Evolutionary conservation across 2,888 invertebrate species (phyloP), one percentile per base, ranked within the genome.

Genomic region (Anagyrus pseudococci): DNA sequence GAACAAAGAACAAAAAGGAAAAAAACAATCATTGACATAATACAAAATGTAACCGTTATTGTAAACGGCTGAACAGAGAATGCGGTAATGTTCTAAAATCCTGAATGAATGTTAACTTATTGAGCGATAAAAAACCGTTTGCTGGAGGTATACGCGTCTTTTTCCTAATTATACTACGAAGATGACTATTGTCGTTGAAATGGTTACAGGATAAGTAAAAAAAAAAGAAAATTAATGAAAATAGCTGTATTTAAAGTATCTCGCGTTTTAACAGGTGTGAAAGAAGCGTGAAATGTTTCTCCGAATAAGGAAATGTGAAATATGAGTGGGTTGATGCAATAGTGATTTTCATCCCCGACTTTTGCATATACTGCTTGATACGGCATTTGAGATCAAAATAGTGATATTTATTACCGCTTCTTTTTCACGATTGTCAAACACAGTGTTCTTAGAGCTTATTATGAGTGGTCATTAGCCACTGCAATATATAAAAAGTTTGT

Each of bases 291-390:
- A 70, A 72, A 70, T 71, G 67, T 71, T 73, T 70, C 67, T 70
- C 66, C 67, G 60, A 59, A 57, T 60, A 64, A 62, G 50, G 56
- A 64, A 64, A 70, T 66, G 62, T 47, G 61, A 69, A 64, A 68
- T 62, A 62, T 70, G 66, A 57, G 55, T 69, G 76, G 77, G 70
- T 76, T 77, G 78, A 74, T 78, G 78, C 77, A 77, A 74, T 71
- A 71, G 78, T 77, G 71, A 71, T 68, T 72, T 71, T 67, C 23
- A 70, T 66, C 70, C 68, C 40, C n/a, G 46, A 55, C 33, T 63
- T 65, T 62, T 68, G 65, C 66, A n/a, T n/a, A n/a, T 63, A 67
- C 55, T 58, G 53, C 48, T 62, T 56, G 43, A 56, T 61, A 22
- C 54, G 46, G 48, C 52, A 53, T 63, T 62, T 20, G 53, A 20